These are phyloP conservation scores for Camponotus floridanus DNA, from an alignment of 1,140 invertebrate species.

Conservation along the genomic window DNA sequence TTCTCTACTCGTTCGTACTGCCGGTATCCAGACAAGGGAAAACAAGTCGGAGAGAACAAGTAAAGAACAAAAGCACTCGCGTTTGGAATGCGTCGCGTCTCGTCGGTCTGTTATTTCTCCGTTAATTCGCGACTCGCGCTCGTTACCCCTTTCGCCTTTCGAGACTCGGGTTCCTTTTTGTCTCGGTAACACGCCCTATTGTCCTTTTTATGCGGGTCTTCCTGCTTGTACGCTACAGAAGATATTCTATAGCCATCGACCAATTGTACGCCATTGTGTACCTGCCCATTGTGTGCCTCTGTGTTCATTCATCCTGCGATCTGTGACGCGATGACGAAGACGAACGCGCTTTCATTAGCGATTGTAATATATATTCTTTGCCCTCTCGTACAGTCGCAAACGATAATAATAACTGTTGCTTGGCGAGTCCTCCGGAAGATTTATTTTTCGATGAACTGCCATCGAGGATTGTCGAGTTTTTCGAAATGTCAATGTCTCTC, in stretches of 20 bases:
- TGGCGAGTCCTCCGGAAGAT: neutral
- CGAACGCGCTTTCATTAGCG: slow-evolving; percentile 60
- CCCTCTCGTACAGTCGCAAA: slow-evolving; percentile 23
- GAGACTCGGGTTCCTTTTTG: slow-evolving; percentile 48
- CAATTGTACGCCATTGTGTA: slow-evolving; percentile 71
- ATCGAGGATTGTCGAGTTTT: neutral
- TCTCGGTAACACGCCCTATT: slow-evolving; percentile 61
- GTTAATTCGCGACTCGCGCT: slow-evolving; percentile 67
- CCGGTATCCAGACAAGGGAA: neutral
- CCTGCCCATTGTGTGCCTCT: slow-evolving; percentile 67
- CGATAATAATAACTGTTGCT: slow-evolving; percentile 43
- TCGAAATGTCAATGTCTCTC: neutral
- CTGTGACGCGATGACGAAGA: slow-evolving; percentile 63
- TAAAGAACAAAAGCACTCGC: slow-evolving; percentile 22
- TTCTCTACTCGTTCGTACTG: neutral
- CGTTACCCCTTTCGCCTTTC: slow-evolving; percentile 26
- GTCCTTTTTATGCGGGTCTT: slow-evolving; percentile 69
- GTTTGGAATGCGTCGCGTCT: slow-evolving; percentile 12
- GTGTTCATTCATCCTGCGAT: slow-evolving; percentile 32
- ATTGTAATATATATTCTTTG: slow-evolving; percentile 58
- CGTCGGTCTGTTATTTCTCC: slow-evolving; percentile 56
- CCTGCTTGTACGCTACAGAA: slow-evolving; percentile 48
- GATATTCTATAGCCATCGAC: slow-evolving; percentile 64
- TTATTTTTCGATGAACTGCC: neutral
- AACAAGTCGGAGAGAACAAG: slow-evolving; percentile 15